These are phyloP conservation scores for Pontoporia blainvillei DNA, from an alignment of 2,113 vertebrate genomes.

Conservation along the genomic window DNA sequence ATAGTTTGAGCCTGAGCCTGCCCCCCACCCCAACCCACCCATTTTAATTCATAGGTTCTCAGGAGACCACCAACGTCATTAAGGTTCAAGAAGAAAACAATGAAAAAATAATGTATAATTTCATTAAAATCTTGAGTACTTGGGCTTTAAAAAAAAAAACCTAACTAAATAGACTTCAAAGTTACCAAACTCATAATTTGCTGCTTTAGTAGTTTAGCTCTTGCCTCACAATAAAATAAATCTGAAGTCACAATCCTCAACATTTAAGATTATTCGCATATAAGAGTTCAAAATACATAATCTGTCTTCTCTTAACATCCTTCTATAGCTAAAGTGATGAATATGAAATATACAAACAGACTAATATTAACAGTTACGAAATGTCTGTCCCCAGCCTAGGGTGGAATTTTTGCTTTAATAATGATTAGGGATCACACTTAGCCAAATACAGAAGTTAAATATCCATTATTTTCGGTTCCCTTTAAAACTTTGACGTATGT, in stretches of 20 bases:
- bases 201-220: slow-evolving; percentile 26
- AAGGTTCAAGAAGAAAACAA: background rate
- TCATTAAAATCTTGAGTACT: slow-evolving; percentile 41
- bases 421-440: background rate
- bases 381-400: background rate
- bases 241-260: slow-evolving; percentile 30
- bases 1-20: background rate
- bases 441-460: slow-evolving; percentile 32
- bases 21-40: background rate
- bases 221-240: slow-evolving; percentile 52
- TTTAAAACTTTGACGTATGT: slow-evolving; percentile 45
- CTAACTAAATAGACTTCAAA: slow-evolving; percentile 30
- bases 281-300: slow-evolving; percentile 35
- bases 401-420: slow-evolving; percentile 2
- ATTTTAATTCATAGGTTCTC: slow-evolving; percentile 13
- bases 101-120: slow-evolving; percentile 37
- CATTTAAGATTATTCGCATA: slow-evolving; percentile 51
- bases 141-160: background rate
- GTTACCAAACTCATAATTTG: slow-evolving; percentile 38
- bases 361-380: slow-evolving; percentile 43
- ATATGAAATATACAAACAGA: slow-evolving; percentile 7
- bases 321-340: slow-evolving; percentile 23
- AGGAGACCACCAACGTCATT: background rate
- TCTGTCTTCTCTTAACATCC: background rate
- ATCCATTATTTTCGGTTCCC: slow-evolving; percentile 38